Evolutionary conservation across 2,888 invertebrate genomes (phyloP).

Genomic region (Synanthedon andrenaeformis): DNA sequence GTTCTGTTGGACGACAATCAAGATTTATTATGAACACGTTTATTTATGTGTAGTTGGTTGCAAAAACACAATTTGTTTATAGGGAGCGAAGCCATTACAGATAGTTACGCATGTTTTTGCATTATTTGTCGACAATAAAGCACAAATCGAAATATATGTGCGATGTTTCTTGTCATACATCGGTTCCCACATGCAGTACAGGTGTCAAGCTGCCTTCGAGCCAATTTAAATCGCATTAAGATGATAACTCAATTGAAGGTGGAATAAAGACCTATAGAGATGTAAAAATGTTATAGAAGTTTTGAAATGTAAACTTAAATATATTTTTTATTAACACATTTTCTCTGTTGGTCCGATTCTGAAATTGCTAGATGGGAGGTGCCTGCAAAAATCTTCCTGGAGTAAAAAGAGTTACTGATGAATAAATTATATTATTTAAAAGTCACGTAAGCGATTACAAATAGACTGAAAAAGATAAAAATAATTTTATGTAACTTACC

Average conservation of each 20-base stretch:
- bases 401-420: too few relatives aligned
- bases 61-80: slow-evolving; percentile 38
- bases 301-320: neutral
- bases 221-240: slow-evolving; percentile 65
- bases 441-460: too few relatives aligned
- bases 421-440: too few relatives aligned
- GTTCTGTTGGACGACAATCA: too few relatives aligned
- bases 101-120: slow-evolving; percentile 28
- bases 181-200: slow-evolving; percentile 13
- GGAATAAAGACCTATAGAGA: slow-evolving; percentile 15
- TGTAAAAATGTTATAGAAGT: slow-evolving; percentile 13
- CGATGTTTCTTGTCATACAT: neutral
- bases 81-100: slow-evolving; percentile 22
- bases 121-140: slow-evolving; percentile 33
- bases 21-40: neutral
- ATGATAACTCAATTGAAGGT: slow-evolving; percentile 56
- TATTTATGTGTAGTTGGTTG: neutral
- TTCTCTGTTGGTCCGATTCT: neutral
- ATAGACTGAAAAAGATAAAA: neutral
- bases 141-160: slow-evolving; percentile 16
- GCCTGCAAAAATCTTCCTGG: too few relatives aligned
- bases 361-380: too few relatives aligned
- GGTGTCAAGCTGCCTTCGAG: slow-evolving; percentile 43
- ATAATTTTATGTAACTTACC: neutral
- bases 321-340: neutral